Conservation (phyloP, 2,888 invertebrate species). For the Capitulum mitella region DNA sequence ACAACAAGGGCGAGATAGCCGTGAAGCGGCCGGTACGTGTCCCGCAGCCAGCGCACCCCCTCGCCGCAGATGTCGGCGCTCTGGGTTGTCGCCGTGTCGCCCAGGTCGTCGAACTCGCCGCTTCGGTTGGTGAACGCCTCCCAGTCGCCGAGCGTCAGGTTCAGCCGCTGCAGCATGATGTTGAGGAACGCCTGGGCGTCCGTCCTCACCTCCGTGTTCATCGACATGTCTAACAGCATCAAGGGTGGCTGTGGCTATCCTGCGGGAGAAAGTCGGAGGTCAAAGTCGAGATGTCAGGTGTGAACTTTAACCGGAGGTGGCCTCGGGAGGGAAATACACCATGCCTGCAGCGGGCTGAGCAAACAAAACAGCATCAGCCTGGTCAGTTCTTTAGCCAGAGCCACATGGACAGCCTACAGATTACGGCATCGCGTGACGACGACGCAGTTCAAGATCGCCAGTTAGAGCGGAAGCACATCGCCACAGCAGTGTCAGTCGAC, state of each 20-base stretch:
- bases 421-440: no score
- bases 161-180: background rate
- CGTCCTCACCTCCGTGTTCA: background rate
- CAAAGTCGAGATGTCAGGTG: no score
- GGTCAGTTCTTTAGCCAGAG: no score
- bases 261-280: background rate
- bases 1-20: slow-evolving; percentile 79
- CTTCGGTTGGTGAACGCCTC: background rate
- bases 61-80: slow-evolving; percentile 46
- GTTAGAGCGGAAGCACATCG: no score
- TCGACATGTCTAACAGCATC: background rate
- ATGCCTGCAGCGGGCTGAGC: no score
- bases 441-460: no score
- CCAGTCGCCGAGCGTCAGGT: background rate
- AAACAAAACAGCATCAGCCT: no score
- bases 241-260: background rate
- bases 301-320: no score
- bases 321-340: no score
- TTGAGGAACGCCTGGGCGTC: background rate
- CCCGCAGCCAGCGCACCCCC: slow-evolving; percentile 55
- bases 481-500: no score
- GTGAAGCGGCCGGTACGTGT: slow-evolving; percentile 63
- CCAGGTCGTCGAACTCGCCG: background rate
- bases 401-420: no score
- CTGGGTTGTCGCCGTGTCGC: background rate